Base-by-base conservation (phyloP, 2,888 invertebrate genomes). In the Eupelmus urozonus region DNA sequence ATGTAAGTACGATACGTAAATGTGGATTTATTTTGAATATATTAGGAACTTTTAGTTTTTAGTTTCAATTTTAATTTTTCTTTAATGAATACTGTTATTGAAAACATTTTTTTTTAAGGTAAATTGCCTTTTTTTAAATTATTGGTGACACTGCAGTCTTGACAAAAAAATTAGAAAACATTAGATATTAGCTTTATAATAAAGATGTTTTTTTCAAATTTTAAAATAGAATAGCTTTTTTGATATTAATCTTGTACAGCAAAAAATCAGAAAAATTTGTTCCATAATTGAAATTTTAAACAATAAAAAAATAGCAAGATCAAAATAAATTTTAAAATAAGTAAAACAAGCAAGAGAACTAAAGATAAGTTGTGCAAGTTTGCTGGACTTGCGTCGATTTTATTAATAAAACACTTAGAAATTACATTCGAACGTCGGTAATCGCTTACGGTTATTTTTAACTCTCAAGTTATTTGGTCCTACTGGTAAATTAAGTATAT, bases 331-430 rank as follows among this genome's bases (percentile, higher is more conserved):
- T n/a, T 40, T 18, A 16, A 40, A 60, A 45, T 51, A 76, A 80
- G 0, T 18, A 66, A 71, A 51, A 63, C 9, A 23, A 79, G 34
- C 9, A 23, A 79, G 34, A 77, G 18, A 40, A 78, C 65, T 59
- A 51, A 60, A 80, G 63, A 71, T 78, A 55, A 76, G 63, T 65
- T 69, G 40, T 67, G 69, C 76, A 76, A 71, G 75, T 66, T 59
- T 59, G 5, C 59, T 29, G 13, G 40, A 57, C 70, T 79, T 80
- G 74, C 76, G 42, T 78, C 51, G 70, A 78, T 87, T 87, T 88
- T 88, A 87, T 88, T 88, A 87, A 84, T 87, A 86, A 88, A 88
- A 88, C 87, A 87, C 87, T 88, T 87, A 87, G 86, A 88, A 88
- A 88, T 86, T 88, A 88, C 87, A 88, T 82, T 85, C 82, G 84